These are phyloP conservation scores for Alosa alosa DNA, from an alignment of 2,113 vertebrate species.

Conservation along the genomic window DNA sequence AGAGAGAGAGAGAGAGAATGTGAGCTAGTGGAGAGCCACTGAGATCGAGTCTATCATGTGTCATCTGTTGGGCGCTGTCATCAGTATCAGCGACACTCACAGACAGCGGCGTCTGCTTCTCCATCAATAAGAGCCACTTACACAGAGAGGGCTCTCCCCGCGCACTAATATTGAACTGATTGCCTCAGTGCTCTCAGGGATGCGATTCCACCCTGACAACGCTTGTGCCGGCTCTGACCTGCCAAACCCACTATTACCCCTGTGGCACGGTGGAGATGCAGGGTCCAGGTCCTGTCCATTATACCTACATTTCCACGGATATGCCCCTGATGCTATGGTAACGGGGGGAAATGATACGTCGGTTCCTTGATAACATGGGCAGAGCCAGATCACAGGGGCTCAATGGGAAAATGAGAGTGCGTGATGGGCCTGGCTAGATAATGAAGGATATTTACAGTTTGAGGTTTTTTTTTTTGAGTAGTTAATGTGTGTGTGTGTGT, in stretches of 20 bases:
- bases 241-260: neutral
- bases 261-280: neutral
- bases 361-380: neutral
- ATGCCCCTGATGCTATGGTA: neutral
- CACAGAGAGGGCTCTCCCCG: conserved; percentile 55
- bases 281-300: neutral
- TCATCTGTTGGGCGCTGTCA: conserved; percentile 53
- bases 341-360: neutral
- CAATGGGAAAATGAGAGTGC: neutral
- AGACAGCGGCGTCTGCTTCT: conserved; percentile 48
- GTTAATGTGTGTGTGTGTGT: neutral
- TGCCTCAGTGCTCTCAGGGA: conserved; percentile 51
- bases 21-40: neutral
- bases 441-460: neutral
- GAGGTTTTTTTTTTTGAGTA: neutral
- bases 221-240: neutral
- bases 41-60: conserved; percentile 41
- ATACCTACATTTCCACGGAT: neutral
- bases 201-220: neutral
- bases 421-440: neutral
- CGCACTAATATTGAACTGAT: conserved; percentile 55
- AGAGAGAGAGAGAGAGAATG: neutral
- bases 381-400: neutral
- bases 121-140: conserved; percentile 59
- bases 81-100: conserved; percentile 40